Conservation (phyloP, 2,113 vertebrate genomes). For the Ardeotis arabs region DNA sequence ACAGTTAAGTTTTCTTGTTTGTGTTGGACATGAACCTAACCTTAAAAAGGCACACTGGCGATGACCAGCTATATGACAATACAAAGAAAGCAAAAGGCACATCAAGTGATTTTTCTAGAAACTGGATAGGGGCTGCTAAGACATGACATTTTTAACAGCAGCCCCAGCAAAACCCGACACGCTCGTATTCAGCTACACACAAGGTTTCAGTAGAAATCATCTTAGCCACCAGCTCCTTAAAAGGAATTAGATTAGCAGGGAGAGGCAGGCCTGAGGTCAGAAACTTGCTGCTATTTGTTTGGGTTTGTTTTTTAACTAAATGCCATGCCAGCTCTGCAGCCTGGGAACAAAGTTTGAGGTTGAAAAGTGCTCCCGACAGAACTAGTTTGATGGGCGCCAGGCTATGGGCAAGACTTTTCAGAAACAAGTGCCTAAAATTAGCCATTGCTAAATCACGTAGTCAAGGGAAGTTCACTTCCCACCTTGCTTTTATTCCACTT, state of each 20-base stretch:
- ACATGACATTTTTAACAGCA: not conserved
- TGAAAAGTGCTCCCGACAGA: constrained; percentile 42
- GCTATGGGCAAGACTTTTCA: not conserved
- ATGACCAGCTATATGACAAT: not conserved
- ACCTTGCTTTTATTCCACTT: not conserved
- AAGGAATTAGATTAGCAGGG: constrained; percentile 70
- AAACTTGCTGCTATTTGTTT: constrained; percentile 52
- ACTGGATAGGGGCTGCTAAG: not conserved
- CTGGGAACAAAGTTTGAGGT: constrained; percentile 58
- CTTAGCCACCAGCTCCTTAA: constrained; percentile 64
- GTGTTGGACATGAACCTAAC: not conserved
- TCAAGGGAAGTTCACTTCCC: not conserved
- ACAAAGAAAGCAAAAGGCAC: not conserved
- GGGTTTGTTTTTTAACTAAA: constrained; percentile 29
- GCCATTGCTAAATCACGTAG: not conserved
- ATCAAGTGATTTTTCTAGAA: not conserved
- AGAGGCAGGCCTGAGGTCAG: constrained; percentile 38
- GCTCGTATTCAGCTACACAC: not conserved
- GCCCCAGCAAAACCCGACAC: not conserved
- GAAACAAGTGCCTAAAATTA: constrained; percentile 39
- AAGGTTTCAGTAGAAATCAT: constrained; percentile 11
- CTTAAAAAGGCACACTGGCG: not conserved
- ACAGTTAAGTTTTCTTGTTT: not conserved
- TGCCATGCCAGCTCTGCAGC: constrained; percentile 1
- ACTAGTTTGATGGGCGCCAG: constrained; percentile 22